Evolutionary conservation across 2,113 vertebrate genomes (phyloP), one percentile per base, ranked within the genome.

Genomic region (Pao palembangensis): DNA sequence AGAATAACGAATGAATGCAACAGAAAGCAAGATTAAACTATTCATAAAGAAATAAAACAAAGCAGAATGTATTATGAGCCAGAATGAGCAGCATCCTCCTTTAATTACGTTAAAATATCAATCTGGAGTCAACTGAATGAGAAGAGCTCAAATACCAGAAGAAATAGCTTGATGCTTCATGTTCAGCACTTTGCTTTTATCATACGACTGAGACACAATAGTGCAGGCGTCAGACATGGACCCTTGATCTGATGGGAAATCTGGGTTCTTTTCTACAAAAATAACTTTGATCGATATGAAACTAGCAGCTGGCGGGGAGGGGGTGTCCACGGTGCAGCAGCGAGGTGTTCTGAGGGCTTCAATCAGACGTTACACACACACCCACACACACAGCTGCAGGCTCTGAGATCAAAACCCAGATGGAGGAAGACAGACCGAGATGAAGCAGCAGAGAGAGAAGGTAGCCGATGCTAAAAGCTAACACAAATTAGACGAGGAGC

Each of bases 401-500:
- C 17, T 15, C 34, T 34, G 53, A 67, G 65, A 71, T 56, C 73
- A 71, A 82, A 82, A 78, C 60, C 58, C 50, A 68, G 23, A 53
- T 21, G 52, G 53, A 48, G 43, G 56, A n/a, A 52, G 57, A 48
- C 4, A 49, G 41, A 57, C 42, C 47, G 53, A 75, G 55, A 25
- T 58, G 65, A 72, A 76, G 70, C 21, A 67, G 60, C 18, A 64
- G 48, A 54, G 50, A 57, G 52, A 61, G 58, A 34, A 48, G 18
- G 19, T 34, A 48, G 46, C 46, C n/a, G 43, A n/a, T 54, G 57
- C 66, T 51, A 53, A 69, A 58, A 54, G 54, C 21, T 57, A 25
- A 18, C 34, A 25, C 56, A 69, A 80, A 77, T 55, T 15, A 56
- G 54, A 47, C 31, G 56, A 44, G 50, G 55, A 67, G 58, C n/a